Conservation (phyloP, 2,888 invertebrate species). For the Herminia tarsipennalis region DNA sequence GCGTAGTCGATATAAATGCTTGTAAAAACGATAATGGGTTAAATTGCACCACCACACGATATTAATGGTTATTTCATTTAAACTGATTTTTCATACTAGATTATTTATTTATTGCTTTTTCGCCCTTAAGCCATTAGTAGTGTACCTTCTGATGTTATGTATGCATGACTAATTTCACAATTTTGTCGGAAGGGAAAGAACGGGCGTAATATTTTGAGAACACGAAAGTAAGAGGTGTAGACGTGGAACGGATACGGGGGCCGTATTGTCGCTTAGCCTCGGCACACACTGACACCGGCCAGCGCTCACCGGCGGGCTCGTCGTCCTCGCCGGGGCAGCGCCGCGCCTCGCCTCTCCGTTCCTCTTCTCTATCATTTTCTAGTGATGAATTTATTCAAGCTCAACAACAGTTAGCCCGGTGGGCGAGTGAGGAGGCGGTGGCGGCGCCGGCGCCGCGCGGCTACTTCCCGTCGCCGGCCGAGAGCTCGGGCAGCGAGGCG, state of each 20-base stretch:
- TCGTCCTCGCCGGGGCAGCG: conserved; percentile 21
- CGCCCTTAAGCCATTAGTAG: too few species aligned
- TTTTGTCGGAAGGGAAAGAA: not conserved
- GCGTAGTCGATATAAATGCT: too few species aligned
- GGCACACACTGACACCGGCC: not conserved
- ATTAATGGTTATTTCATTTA: too few species aligned
- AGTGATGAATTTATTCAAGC: conserved; percentile 99
- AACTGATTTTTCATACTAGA: too few species aligned
- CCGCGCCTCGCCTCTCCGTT: conserved; percentile 86
- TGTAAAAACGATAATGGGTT: too few species aligned
- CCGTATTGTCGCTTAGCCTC: not conserved
- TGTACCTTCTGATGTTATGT: too few species aligned
- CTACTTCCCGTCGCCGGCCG: conserved; percentile 74
- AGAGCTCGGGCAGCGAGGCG: conserved; percentile 74
- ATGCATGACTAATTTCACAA: too few species aligned
- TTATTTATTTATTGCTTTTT: too few species aligned
- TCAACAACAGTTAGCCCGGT: conserved; percentile 98
- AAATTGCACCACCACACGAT: too few species aligned
- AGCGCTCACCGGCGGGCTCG: conserved; percentile 12
- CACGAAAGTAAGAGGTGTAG: not conserved
- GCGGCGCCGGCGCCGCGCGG: conserved; percentile 74
- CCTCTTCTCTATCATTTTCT: conserved; percentile 94
- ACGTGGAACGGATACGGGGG: not conserved
- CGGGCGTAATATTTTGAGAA: not conserved
- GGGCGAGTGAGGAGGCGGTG: conserved; percentile 95